Conservation (phyloP, 1,140 invertebrate species). For the Marisa cornuarietis region DNA sequence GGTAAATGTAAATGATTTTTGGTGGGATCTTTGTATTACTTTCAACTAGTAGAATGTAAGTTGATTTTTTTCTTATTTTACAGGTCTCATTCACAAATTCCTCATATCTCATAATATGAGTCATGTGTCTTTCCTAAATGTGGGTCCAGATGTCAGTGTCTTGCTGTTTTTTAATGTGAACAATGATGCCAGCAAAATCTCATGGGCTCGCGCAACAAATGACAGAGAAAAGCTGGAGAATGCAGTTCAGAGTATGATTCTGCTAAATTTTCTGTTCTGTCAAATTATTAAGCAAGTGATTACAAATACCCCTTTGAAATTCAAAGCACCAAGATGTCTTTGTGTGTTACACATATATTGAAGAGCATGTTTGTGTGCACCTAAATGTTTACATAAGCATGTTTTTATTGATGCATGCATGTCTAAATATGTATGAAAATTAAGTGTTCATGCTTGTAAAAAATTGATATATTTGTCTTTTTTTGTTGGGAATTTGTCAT, state of each 20-base stretch:
- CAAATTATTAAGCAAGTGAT: no score
- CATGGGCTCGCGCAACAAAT: conserved; percentile 87
- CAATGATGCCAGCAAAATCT: conserved; percentile 77
- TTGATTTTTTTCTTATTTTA: conserved; percentile 28
- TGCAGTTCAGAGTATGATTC: conserved; percentile 70
- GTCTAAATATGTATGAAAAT: no score
- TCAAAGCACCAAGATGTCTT: neutral
- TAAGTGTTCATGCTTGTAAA: no score
- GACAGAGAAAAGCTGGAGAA: conserved; percentile 71
- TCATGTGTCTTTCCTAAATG: conserved; percentile 44
- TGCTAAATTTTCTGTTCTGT: no score
- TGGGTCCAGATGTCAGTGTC: conserved; percentile 50
- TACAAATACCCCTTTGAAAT: no score
- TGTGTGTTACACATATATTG: neutral
- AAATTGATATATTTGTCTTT: no score
- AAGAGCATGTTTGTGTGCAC: neutral
- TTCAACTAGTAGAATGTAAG: neutral
- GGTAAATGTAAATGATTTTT: neutral
- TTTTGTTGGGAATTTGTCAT: no score
- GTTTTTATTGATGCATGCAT: no score
- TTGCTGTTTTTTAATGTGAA: conserved; percentile 52
- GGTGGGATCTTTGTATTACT: neutral
- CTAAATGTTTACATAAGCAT: neutral
- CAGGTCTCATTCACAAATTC: conserved; percentile 54
- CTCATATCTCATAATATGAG: conserved; percentile 36